Evolutionary conservation across 2,888 invertebrate genomes (phyloP), one percentile per base, ranked within the genome.

Genomic region (Drepana falcataria): DNA sequence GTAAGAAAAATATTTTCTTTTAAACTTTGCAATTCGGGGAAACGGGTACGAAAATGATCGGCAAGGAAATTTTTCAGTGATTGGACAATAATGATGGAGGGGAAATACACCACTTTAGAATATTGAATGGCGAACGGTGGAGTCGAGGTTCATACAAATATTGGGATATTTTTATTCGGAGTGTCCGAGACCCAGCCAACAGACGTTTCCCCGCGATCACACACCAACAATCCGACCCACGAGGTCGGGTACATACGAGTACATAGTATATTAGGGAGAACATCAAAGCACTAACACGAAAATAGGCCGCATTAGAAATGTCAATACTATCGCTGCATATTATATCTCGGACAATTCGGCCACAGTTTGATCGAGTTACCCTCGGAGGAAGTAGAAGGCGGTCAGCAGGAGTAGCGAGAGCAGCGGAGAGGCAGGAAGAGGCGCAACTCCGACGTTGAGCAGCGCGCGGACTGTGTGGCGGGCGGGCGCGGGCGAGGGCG

Each of bases 401-500:
- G 56, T 59, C 5, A 53, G 48, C 5, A 60, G 35, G 34, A 59
- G 48, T n/a, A 48, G 58, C 6, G 48, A 3, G 35, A 55, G 52
- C 9, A 48, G 47, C 6, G 54, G 4, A 33, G 55, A 41, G 41
- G 33, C n/a, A 2, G 49, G 53, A 7, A 55, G 52, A 47, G 52
- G 51, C 51, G 54, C 55, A 48, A 49, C 34, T 34, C 68, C 64
- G 6, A 53, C 44, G 52, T 76, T 77, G 59, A 75, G 77, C 2
- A 81, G 66, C 2, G 86, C 84, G 48, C 86, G 72, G 2, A 83
- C 83, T 1, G 83, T 66, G 71, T 85, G 87, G 0, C 87, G 66
- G 0, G 87, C 86, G 44, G 87, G 87, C 7, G 83, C 82, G 35
- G 85, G 86, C 0, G 87, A 79, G 4, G 80, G 76, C 55, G 64